Evolutionary conservation across 2,888 invertebrate species (phyloP).

Genomic region (Dynastes maya): DNA sequence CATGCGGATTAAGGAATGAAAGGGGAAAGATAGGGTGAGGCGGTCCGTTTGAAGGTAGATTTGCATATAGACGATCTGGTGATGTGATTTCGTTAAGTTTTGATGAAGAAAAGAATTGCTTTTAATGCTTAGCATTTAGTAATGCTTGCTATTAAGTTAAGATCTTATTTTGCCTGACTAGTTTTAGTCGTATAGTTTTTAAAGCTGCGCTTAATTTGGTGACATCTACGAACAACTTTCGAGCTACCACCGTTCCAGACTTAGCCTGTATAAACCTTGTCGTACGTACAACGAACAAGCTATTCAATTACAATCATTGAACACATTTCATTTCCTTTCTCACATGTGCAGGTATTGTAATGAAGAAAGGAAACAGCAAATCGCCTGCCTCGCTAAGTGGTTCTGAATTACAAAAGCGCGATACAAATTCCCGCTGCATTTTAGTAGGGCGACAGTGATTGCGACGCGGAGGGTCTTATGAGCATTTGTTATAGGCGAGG

Average conservation of each 20-base stretch:
- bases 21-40: not conserved
- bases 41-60: not conserved
- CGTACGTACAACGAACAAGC: no score
- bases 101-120: not conserved
- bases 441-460: not conserved
- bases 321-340: no score
- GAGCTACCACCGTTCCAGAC: no score
- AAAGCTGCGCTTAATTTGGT: no score
- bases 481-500: not conserved
- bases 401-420: constrained; percentile 12
- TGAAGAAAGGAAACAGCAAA: no score
- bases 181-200: no score
- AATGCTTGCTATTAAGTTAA: no score
- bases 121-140: not conserved
- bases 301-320: no score
- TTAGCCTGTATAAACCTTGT: no score
- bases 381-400: not conserved
- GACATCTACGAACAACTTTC: no score
- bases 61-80: not conserved
- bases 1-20: constrained; percentile 54
- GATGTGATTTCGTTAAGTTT: not conserved
- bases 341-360: no score
- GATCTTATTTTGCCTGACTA: no score
- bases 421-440: not conserved
- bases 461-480: not conserved